Evolutionary conservation across 2,797 vertebrate genomes (phyloP), one percentile per base, ranked within the genome.

Genomic region (Neolamprologus multifasciatus): DNA sequence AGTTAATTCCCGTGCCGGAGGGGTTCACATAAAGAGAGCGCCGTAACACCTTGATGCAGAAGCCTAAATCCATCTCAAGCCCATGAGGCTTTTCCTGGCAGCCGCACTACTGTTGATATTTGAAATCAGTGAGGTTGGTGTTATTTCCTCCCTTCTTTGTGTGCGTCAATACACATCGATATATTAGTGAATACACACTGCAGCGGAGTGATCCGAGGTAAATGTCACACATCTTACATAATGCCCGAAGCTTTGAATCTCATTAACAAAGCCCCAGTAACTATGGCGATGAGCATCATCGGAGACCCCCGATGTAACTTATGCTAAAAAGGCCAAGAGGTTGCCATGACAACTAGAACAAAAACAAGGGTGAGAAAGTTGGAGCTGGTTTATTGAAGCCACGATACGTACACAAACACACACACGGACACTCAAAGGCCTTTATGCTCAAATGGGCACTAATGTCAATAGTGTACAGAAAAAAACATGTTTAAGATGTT

Each of bases 301-400:
- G 14, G 51, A 76, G 54, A 92, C 90, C 91, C 90, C 59, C 31
- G 1, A 59, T 71, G 88, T 77, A 93, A 95, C 87, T 90, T 92
- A 82, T 87, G 92, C 80, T 92, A 91, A 94, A 92, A 94, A 90
- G 93, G 90, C 94, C 88, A 89, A 88, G 86, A 84, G 87, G 95
- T 95, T 96, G 85, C 94, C 77, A 95, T 96, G 95, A 95, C 95
- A 94, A 95, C 95, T 62, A 62, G 77, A 52, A 71, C 59, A 76
- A 79, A 91, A 93, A 93, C 86, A 90, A 88, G 74, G 54, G 45
- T 54, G 36, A 76, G 52, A 88, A 89, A 89, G 88, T 92, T 86
- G 81, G 78, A 90, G 85, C 31, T 6, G 54, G 23, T 71, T 78
- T 87, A 71, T 86, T 74, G 21, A 87, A 84, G 64, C 33, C n/a